phyloP scores from a whole-genome alignment of 2,888 invertebrate species.

The Linyphia triangularis region DNA sequence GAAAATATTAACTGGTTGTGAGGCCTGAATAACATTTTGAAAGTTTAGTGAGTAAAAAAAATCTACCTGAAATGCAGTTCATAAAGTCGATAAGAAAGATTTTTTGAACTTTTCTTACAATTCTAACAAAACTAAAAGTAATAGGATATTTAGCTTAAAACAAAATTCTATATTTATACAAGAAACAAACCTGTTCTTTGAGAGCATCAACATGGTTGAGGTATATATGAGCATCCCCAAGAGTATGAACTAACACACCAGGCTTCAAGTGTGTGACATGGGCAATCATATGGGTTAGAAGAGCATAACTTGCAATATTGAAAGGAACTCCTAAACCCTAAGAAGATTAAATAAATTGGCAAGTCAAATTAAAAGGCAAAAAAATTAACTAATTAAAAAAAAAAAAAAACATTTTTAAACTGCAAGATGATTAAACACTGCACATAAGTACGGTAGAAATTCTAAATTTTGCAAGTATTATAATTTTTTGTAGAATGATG shows the following conservation, averaged over 20 bases:
- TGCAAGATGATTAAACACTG: not conserved
- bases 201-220: slow-evolving; percentile 92
- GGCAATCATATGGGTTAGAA: slow-evolving; percentile 97
- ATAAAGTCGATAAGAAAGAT: too few species aligned
- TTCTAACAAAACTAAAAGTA: too few species aligned
- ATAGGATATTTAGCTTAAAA: too few species aligned
- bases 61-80: too few species aligned
- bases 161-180: too few species aligned
- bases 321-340: slow-evolving; percentile 95
- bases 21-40: too few species aligned
- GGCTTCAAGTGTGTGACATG: slow-evolving; percentile 94
- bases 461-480: too few species aligned
- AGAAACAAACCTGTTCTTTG: slow-evolving; percentile 88
- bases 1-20: too few species aligned
- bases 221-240: slow-evolving; percentile 98
- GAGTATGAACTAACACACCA: slow-evolving; percentile 95
- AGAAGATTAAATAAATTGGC: not conserved
- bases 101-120: too few species aligned
- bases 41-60: too few species aligned
- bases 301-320: slow-evolving; percentile 97
- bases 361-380: not conserved
- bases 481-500: not conserved
- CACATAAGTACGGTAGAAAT: not conserved
- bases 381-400: not conserved
- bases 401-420: not conserved